These are phyloP conservation scores for Nesoenas mayeri DNA, from an alignment of 2,113 vertebrate genomes.

Conservation along the genomic window DNA sequence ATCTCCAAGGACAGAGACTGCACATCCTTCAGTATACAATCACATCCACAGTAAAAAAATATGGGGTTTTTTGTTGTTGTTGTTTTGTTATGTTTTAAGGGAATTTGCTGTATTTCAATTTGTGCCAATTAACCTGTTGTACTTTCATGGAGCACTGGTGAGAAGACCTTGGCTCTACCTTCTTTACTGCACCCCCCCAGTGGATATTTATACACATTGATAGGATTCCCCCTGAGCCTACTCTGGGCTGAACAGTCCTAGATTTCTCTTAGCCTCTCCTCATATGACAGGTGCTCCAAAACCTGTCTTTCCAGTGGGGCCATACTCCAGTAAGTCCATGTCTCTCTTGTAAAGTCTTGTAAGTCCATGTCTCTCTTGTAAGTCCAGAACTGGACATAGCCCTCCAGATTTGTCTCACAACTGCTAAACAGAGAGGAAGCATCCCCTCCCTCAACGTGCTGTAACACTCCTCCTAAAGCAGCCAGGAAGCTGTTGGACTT, in stretches of 20 bases:
- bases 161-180: background rate
- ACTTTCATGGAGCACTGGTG: background rate
- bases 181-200: background rate
- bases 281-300: background rate
- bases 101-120: background rate
- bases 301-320: accelerated
- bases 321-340: background rate
- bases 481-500: background rate
- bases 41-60: background rate
- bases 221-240: background rate
- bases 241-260: background rate
- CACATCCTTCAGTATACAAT: background rate
- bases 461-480: background rate
- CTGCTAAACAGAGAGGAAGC: background rate
- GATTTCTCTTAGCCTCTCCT: background rate
- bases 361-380: background rate
- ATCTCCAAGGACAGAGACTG: background rate
- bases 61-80: background rate
- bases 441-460: accelerated
- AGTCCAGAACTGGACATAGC: background rate
- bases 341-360: background rate
- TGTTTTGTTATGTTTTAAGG: background rate
- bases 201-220: background rate
- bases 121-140: background rate
- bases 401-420: background rate